Evolutionary conservation across 2,797 vertebrate genomes (phyloP).

Genomic region (Hafferia zeledoni): DNA sequence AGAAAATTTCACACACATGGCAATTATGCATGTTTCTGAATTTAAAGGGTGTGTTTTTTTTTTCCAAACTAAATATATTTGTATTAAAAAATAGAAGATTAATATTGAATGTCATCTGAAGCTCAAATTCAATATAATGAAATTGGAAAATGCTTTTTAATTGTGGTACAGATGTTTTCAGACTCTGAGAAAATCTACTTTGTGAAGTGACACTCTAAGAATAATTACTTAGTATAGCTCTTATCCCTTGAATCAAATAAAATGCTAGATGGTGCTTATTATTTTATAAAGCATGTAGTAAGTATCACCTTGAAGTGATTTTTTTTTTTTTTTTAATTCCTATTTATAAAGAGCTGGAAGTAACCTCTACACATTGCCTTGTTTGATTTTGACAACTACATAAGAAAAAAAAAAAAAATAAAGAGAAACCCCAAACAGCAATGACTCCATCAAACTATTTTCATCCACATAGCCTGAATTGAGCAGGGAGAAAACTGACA

Average conservation of each 20-base stretch:
- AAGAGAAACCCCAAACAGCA: background rate
- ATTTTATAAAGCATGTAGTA: background rate
- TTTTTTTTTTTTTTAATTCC: background rate
- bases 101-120: background rate
- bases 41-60: background rate
- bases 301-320: background rate
- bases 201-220: background rate
- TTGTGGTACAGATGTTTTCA: background rate
- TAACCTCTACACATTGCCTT: background rate
- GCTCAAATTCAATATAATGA: background rate
- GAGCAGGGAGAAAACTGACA: background rate
- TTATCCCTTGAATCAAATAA: background rate
- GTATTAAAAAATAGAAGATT: background rate
- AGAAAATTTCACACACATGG: background rate
- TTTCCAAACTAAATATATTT: background rate
- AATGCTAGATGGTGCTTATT: background rate
- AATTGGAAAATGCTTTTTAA: background rate
- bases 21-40: background rate
- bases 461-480: background rate
- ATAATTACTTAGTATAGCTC: background rate
- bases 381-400: background rate
- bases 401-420: too few relatives aligned
- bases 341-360: background rate
- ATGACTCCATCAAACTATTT: background rate
- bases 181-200: background rate